phyloP scores from a whole-genome alignment of 35 echinoderm and acorn worm species.

The Heliocidaris tuberculata region DNA sequence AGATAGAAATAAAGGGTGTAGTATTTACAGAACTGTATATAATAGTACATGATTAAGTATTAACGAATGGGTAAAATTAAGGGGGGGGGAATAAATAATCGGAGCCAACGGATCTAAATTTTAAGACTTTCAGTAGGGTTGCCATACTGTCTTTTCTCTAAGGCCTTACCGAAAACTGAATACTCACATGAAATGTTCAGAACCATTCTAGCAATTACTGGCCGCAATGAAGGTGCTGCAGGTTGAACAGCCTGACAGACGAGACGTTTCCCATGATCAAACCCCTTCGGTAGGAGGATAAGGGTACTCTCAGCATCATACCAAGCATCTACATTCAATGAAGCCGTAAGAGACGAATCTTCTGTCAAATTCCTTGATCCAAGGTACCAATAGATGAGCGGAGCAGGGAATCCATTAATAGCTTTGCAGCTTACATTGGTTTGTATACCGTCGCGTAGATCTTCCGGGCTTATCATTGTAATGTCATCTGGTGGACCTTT shows the following conservation, averaged over 20 bases:
- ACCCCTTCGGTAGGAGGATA: neutral
- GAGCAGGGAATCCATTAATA: neutral
- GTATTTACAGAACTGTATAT: too few relatives aligned
- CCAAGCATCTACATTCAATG: neutral
- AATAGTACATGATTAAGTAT: too few relatives aligned
- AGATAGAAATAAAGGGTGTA: too few relatives aligned
- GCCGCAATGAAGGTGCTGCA: neutral
- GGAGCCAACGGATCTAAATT: too few relatives aligned
- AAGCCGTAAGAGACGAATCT: neutral
- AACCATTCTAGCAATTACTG: neutral
- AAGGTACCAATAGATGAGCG: neutral
- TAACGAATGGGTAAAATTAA: too few relatives aligned
- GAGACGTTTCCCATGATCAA: neutral
- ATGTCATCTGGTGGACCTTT: too few relatives aligned
- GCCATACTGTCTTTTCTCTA: too few relatives aligned
- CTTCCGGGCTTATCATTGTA: too few relatives aligned
- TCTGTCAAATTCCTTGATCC: neutral
- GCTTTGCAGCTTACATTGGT: too few relatives aligned
- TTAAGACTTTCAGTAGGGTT: too few relatives aligned
- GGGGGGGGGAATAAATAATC: too few relatives aligned
- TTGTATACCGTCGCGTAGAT: too few relatives aligned
- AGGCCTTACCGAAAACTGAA: neutral
- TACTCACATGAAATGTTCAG: neutral
- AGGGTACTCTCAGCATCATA: neutral
- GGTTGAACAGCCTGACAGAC: neutral